Percentiles rank a stretch among this genome's conserved stretches.
phyloP scores from a whole-genome alignment of 2,113 vertebrate genomes.

The Chlamydotis undulata region DNA sequence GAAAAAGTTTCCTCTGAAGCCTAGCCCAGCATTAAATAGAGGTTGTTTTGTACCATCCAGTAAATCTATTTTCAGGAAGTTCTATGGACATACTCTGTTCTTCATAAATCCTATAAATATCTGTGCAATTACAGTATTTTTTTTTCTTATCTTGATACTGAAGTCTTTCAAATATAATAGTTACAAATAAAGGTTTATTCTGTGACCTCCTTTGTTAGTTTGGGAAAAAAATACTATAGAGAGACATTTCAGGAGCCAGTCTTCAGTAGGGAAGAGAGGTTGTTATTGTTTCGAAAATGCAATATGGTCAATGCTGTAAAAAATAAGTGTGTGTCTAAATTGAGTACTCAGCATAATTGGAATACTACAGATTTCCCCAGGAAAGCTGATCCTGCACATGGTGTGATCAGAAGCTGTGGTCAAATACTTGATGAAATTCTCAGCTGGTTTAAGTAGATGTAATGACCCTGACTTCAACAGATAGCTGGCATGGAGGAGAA shows the following conservation, averaged over 20 bases:
- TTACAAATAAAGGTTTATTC: neutral
- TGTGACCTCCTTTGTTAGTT: neutral
- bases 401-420: neutral
- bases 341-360: conserved; percentile 10
- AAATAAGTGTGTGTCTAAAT: neutral
- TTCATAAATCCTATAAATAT: neutral
- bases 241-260: conserved; percentile 63
- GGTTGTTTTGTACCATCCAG: conserved; percentile 46
- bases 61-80: conserved; percentile 52
- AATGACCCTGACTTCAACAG: conserved; percentile 1
- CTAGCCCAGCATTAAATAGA: conserved; percentile 40
- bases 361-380: neutral
- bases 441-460: conserved; percentile 32
- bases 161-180: neutral
- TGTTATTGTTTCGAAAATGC: conserved; percentile 54
- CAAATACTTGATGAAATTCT: conserved; percentile 41
- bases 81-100: conserved; percentile 18
- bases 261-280: conserved; percentile 51
- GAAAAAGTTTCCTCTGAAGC: conserved; percentile 8
- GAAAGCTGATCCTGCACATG: neutral
- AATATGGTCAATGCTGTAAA: neutral
- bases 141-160: neutral
- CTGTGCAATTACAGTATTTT: neutral
- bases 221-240: conserved; percentile 33
- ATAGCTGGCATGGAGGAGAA: neutral